Conservation (phyloP, 1,140 invertebrate genomes). For the Wiebesia pumilae region DNA sequence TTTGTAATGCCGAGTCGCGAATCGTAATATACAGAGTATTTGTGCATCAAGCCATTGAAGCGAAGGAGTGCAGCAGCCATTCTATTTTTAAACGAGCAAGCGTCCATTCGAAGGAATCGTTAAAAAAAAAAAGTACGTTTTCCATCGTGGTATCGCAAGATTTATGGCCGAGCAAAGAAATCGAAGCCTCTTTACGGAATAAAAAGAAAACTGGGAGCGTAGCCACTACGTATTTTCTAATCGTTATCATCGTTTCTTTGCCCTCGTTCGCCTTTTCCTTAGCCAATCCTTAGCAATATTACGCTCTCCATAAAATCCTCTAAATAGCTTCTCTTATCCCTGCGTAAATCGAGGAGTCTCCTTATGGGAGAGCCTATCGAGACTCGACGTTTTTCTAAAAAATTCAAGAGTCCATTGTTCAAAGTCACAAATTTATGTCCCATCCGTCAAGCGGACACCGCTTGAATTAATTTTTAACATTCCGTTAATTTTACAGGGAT, state of each 20-base stretch:
- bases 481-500: not conserved
- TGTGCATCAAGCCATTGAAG: not conserved
- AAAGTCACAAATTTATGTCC: slow-evolving; percentile 18
- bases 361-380: not conserved
- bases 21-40: too few species aligned
- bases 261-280: slow-evolving; percentile 11
- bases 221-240: not conserved
- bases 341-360: not conserved
- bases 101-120: not conserved
- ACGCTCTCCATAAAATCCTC: not conserved
- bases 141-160: not conserved
- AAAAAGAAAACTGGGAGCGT: not conserved
- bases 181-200: not conserved
- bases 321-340: not conserved
- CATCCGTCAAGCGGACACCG: not conserved
- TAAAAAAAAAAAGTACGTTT: not conserved
- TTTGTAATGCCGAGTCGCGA: too few species aligned
- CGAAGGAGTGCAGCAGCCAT: too few species aligned
- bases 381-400: not conserved
- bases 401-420: slow-evolving; percentile 21
- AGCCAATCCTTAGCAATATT: not conserved
- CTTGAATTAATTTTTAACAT: slow-evolving; percentile 2
- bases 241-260: slow-evolving; percentile 7
- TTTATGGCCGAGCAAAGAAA: not conserved
- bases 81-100: not conserved